Evolutionary conservation across 2,888 invertebrate genomes (phyloP).

Genomic region (Lysandra bellargus): DNA sequence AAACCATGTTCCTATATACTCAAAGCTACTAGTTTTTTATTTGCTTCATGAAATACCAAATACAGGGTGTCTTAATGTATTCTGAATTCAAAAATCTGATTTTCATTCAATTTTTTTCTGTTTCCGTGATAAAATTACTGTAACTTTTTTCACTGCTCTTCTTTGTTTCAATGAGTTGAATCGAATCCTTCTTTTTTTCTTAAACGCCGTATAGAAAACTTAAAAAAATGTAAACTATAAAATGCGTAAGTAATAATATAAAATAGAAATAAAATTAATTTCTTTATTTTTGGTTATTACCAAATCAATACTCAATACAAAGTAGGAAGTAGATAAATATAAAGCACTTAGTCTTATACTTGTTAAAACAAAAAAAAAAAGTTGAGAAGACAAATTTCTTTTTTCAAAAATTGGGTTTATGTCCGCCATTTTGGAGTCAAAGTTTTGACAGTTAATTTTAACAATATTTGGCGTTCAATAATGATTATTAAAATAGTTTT

Average conservation of each 20-base stretch:
- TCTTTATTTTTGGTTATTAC: not conserved
- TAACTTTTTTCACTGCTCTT: not conserved
- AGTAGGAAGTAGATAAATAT: not conserved
- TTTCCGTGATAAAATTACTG: not conserved
- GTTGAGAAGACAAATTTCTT: not conserved
- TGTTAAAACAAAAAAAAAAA: not conserved
- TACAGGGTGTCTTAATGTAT: not conserved
- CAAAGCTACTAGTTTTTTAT: slow-evolving; percentile 35
- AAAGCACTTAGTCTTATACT: slow-evolving; percentile 12
- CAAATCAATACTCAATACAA: slow-evolving; percentile 4
- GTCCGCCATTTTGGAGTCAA: not conserved
- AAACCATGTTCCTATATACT: slow-evolving; percentile 29
- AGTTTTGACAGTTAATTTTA: not conserved
- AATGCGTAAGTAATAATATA: not conserved
- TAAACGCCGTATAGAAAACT: not conserved
- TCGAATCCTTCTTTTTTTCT: not conserved
- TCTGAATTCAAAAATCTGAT: not conserved
- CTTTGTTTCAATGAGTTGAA: not conserved
- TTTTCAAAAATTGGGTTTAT: not conserved
- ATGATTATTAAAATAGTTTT: not conserved
- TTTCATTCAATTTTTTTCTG: not conserved
- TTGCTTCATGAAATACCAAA: not conserved
- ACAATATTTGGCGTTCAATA: not conserved
- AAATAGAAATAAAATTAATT: not conserved
- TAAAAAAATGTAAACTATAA: not conserved